Conservation (phyloP, 2,888 invertebrate genomes). For the Strigamia transsilvanica region DNA sequence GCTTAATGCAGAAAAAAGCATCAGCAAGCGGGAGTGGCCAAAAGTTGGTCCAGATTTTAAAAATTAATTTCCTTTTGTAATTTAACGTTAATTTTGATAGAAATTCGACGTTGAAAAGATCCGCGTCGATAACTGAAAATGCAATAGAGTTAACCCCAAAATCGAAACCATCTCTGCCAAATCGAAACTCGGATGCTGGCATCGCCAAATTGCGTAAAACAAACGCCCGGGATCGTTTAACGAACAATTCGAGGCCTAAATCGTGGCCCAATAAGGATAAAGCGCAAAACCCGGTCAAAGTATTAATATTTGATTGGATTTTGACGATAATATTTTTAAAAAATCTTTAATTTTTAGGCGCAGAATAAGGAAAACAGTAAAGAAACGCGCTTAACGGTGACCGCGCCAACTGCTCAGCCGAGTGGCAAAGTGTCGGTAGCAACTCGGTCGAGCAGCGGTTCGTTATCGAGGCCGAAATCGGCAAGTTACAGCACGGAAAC, state of each 20-base stretch:
- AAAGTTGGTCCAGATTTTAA: not conserved
- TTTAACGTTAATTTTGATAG: not conserved
- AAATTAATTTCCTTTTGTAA: not conserved
- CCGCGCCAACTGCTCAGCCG: not conserved
- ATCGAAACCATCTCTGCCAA: not conserved
- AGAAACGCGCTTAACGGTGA: not conserved
- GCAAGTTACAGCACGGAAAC: not conserved
- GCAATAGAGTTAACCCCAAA: not conserved
- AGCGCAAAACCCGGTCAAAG: not conserved
- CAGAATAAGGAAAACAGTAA: not conserved
- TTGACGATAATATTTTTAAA: not conserved
- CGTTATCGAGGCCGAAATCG: not conserved
- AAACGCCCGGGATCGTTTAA: not conserved
- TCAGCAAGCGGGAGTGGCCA: not conserved
- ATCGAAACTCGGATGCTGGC: not conserved
- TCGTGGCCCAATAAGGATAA: conserved; percentile 44
- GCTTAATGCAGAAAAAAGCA: not conserved
- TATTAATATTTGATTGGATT: not conserved
- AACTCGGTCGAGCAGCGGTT: not conserved
- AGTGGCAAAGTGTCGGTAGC: not conserved
- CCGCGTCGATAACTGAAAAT: not conserved
- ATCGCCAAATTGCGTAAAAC: conserved; percentile 4
- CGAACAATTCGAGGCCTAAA: not conserved
- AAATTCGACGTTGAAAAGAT: not conserved
- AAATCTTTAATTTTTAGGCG: not conserved